These are phyloP conservation scores for Florisuga fusca DNA, from an alignment of 2,797 vertebrate genomes.

Conservation along the genomic window DNA sequence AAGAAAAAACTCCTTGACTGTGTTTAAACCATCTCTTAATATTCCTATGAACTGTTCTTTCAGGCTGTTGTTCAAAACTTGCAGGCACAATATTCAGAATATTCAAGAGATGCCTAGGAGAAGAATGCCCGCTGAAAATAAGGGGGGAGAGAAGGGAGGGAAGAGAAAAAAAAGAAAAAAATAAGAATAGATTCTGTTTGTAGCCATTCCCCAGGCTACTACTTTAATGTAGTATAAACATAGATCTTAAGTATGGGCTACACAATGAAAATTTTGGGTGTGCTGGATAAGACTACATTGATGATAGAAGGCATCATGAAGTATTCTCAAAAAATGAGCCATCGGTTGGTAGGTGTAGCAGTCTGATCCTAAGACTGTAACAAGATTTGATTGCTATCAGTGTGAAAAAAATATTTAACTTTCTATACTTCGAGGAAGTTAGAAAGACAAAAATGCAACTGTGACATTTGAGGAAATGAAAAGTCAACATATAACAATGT, in stretches of 20 bases:
- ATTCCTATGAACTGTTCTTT: background rate
- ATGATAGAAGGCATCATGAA: background rate
- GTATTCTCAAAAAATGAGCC: conserved; percentile 2
- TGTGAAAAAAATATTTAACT: conserved; percentile 63
- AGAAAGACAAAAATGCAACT: conserved; percentile 64
- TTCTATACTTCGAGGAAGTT: conserved; percentile 56
- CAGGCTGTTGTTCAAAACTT: background rate
- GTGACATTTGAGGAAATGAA: conserved; percentile 71
- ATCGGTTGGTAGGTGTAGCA: background rate
- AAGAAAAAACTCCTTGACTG: background rate
- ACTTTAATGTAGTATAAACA: background rate
- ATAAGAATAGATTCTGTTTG: background rate
- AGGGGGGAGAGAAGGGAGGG: too few species aligned
- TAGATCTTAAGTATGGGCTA: background rate
- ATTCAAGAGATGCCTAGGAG: background rate
- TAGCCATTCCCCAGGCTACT: background rate
- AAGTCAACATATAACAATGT: conserved; percentile 72
- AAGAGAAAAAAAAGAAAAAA: background rate
- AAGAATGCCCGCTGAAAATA: background rate
- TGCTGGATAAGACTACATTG: background rate
- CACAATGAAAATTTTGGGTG: background rate
- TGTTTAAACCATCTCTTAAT: background rate
- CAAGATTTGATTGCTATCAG: conserved; percentile 26
- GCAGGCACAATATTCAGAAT: background rate
- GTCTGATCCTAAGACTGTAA: background rate